Conservation (phyloP, 2,888 invertebrate genomes). For the Cetonia aurata region DNA sequence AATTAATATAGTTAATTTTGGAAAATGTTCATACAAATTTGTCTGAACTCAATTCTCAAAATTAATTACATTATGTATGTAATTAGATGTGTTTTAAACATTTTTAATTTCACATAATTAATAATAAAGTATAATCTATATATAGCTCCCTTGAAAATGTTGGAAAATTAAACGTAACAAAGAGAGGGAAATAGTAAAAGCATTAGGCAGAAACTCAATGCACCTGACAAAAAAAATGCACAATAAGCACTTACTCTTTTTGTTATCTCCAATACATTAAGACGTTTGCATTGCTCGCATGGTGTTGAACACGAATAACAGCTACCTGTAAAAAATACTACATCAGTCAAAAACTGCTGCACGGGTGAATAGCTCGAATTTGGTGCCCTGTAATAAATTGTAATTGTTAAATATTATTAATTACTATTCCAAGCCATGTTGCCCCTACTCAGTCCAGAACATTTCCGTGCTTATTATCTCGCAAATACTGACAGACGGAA, state of each 20-base stretch:
- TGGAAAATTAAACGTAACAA: too few relatives aligned
- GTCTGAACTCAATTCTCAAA: too few relatives aligned
- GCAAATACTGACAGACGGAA: constrained; percentile 74
- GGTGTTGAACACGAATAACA: constrained; percentile 66
- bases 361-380: constrained; percentile 52
- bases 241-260: constrained; percentile 56
- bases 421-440: constrained; percentile 39
- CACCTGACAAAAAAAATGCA: too few relatives aligned
- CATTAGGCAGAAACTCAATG: too few relatives aligned
- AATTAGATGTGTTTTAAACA: too few relatives aligned
- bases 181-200: too few relatives aligned
- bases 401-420: not conserved
- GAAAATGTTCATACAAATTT: too few relatives aligned
- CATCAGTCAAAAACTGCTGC: constrained; percentile 63
- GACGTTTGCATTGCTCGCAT: constrained; percentile 61
- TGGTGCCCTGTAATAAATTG: constrained; percentile 49
- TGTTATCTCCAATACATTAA: constrained; percentile 61
- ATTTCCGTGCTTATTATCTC: constrained; percentile 66
- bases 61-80: too few relatives aligned
- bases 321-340: constrained; percentile 67
- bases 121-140: too few relatives aligned
- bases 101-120: too few relatives aligned
- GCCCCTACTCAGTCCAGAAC: constrained; percentile 58
- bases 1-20: too few relatives aligned
- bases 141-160: too few relatives aligned